Percentiles rank a stretch among this genome's conserved stretches.
Evolutionary conservation across 2,113 vertebrate genomes (phyloP).

Genomic region (Enhydra lutris): DNA sequence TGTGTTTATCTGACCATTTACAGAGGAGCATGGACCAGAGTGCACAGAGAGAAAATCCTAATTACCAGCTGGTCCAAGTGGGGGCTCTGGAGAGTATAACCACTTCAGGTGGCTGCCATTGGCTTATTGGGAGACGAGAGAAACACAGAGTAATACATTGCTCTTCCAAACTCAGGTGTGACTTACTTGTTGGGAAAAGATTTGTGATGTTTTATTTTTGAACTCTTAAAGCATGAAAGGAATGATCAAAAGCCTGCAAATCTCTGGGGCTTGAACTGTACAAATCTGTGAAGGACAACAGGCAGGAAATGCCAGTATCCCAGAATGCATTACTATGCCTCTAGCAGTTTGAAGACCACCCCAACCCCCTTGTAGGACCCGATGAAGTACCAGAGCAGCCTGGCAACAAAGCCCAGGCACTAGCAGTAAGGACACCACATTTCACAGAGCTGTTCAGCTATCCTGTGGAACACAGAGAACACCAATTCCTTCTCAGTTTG

Average conservation of each 20-base stretch:
- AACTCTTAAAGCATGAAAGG: not conserved
- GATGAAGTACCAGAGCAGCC: not conserved
- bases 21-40: not conserved
- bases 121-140: not conserved
- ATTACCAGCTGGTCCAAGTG: not conserved
- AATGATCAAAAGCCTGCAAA: not conserved
- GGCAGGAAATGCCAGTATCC: not conserved
- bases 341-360: not conserved
- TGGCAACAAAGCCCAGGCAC: not conserved
- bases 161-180: not conserved
- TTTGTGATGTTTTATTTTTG: not conserved
- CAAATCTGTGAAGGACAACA: not conserved
- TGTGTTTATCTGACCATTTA: not conserved
- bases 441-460: rapidly evolving
- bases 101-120: too few species aligned
- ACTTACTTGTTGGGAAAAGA: not conserved
- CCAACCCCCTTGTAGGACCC: not conserved
- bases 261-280: not conserved
- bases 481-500: not conserved
- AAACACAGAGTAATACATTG: not conserved
- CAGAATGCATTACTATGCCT: not conserved
- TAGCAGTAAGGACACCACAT: not conserved
- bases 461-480: not conserved
- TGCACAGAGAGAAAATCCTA: not conserved
- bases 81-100: not conserved